Conservation (phyloP, 2,888 invertebrate genomes). For the Chloromyia formosa region DNA sequence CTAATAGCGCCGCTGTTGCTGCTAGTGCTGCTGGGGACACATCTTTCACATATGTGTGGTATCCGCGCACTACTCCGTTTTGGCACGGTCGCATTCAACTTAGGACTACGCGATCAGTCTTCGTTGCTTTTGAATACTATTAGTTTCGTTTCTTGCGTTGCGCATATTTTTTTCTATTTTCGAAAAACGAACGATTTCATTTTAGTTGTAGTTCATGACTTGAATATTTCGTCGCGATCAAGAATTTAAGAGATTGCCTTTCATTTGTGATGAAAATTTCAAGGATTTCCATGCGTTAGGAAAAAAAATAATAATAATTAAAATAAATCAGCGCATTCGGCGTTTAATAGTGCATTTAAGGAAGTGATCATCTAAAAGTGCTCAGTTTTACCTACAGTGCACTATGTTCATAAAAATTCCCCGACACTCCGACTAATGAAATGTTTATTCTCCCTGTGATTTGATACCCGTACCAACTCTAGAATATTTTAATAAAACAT, state of each 20-base stretch:
- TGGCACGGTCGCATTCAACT: slow-evolving; percentile 12
- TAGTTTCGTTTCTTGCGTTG: slow-evolving; percentile 34
- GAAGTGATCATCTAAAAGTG: too few species aligned
- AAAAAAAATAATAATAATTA: too few species aligned
- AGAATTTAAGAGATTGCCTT: too few species aligned
- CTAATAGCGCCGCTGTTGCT: slow-evolving; percentile 16
- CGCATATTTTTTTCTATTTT: slow-evolving; percentile 17
- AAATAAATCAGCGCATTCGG: too few species aligned
- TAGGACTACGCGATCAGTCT: slow-evolving; percentile 36
- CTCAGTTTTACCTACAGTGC: too few species aligned
- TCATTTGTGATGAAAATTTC: too few species aligned
- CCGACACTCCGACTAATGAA: too few species aligned
- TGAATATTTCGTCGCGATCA: too few species aligned
- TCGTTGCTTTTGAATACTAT: slow-evolving; percentile 35
- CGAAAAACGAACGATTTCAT: neutral
- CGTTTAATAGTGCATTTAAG: too few species aligned
- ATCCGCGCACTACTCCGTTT: slow-evolving; percentile 5
- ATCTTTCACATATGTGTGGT: slow-evolving; percentile 26
- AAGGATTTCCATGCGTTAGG: too few species aligned
- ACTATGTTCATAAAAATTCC: too few species aligned
- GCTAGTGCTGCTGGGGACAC: slow-evolving; percentile 23
- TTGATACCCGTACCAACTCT: neutral
- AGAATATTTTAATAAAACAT: neutral
- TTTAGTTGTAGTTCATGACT: neutral
- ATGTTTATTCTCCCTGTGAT: too few species aligned